Evolutionary conservation across 2,888 invertebrate species (phyloP), one percentile per base, ranked within the genome.

Genomic region (Aphrophora alni): DNA sequence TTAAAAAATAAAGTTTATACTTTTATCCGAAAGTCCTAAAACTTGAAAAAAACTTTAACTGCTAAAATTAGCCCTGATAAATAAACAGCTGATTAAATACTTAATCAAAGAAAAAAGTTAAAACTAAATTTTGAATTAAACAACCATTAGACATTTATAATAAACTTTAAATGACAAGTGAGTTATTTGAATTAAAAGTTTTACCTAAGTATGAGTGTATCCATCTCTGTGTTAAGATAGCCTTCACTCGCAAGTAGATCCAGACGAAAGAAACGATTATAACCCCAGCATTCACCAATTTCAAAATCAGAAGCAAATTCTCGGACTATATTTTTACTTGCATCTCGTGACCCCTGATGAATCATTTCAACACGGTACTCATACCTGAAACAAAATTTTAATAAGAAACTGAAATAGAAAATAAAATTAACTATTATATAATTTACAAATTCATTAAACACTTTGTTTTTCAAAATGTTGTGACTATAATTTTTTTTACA

Each of bases 291-390:
- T 90, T 98, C 97, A 69, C 97, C 97, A 73, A 97, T 96, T 89
- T 97, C 97, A 89, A 98, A 98, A 89, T 97, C 97, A 0, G 97
- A 97, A 0, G 97, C 97, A 89, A 97, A 98, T 90, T 97, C 97
- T 51, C 97, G 91, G 27, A 97, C 95, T 84, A 98, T 97, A 87
- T 97, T 97, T 90, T 95, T 95, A 75, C 93, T 92, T 0, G 93
- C 91, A 86, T 97, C 96, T 69, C 94, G 91, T 0, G 95, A 94
- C 38, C 94, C 94, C 87, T 97, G 97, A 88, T 98, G 97, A 77
- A 98, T 93, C 97, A 98, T 97, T 90, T 97, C 97, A 51, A 98
- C 96, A 82, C 97, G 92, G 87, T 97, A 97, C 88, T 97, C 97
- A 88, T 97, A 97, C 87, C 95, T 95, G 86, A 82, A 85, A 85